Evolutionary conservation across 2,113 vertebrate species (phyloP).

Genomic region (Forbesichthys agassizii): DNA sequence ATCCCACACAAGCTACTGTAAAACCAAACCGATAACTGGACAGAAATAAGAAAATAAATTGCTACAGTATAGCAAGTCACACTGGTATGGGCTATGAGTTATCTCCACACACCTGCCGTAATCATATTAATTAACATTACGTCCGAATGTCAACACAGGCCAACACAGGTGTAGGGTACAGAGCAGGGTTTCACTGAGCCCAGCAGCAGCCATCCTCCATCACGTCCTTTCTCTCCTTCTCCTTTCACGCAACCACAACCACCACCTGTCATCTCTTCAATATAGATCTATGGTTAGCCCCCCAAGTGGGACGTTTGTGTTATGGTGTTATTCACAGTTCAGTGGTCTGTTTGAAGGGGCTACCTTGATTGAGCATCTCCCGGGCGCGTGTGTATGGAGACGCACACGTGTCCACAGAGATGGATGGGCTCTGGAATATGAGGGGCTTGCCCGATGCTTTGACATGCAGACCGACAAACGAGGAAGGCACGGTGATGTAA

Average conservation of each 20-base stretch:
- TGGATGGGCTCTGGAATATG: constrained; percentile 63
- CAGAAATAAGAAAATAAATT: too few relatives aligned
- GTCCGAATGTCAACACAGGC: constrained; percentile 61
- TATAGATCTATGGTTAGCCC: not conserved
- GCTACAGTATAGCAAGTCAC: not conserved
- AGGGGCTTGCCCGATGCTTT: constrained; percentile 52
- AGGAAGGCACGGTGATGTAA: constrained; percentile 45
- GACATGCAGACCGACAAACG: constrained; percentile 51
- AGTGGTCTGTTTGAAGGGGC: constrained; percentile 77
- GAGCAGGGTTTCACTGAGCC: constrained; percentile 64
- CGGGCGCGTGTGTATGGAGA: not conserved
- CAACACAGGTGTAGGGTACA: constrained; percentile 60
- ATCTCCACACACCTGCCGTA: constrained; percentile 67
- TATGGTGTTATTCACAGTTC: constrained; percentile 77
- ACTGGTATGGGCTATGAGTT: constrained; percentile 52
- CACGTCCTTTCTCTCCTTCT: constrained; percentile 27
- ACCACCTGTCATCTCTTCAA: constrained; percentile 5
- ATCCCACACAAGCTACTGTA: too few relatives aligned
- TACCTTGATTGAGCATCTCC: constrained; percentile 74
- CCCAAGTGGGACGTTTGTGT: constrained; percentile 66
- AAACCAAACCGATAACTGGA: too few relatives aligned
- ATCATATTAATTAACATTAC: constrained; percentile 76
- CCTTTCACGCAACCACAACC: constrained; percentile 1
- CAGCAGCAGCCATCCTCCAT: constrained; percentile 43
- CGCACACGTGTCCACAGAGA: constrained; percentile 59